These are phyloP conservation scores for Rhingia campestris DNA, from an alignment of 2,888 invertebrate genomes.

Conservation along the genomic window DNA sequence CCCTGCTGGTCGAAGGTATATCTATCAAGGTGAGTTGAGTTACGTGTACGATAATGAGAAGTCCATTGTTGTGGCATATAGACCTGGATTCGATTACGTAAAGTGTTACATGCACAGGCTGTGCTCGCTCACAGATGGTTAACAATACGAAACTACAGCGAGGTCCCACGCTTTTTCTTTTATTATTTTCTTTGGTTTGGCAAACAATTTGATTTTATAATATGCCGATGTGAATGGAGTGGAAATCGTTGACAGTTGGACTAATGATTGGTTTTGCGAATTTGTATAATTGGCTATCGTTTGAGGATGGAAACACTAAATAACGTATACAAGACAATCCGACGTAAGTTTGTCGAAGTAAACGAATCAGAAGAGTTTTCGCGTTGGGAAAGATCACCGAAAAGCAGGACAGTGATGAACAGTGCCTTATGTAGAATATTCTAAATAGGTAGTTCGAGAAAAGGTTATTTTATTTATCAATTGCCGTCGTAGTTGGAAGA, in stretches of 20 bases:
- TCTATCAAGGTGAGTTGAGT: constrained; percentile 84
- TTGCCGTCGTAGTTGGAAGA: no score
- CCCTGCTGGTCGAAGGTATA: constrained; percentile 86
- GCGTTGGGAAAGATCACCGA: no score
- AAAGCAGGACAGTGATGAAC: no score
- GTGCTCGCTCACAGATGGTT: neutral
- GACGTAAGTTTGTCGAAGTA: no score
- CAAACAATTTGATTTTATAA: neutral
- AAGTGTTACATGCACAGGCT: constrained; percentile 32
- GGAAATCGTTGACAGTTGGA: constrained; percentile 1
- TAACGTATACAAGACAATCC: no score
- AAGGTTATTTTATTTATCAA: no score
- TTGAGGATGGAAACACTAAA: no score
- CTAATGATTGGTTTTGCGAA: neutral
- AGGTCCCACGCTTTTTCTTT: constrained; percentile 11
- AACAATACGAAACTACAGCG: neutral
- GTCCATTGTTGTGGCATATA: constrained; percentile 9
- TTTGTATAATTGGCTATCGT: neutral
- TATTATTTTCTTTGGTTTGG: neutral
- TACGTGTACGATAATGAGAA: neutral
- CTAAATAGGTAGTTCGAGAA: no score
- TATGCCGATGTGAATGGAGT: neutral
- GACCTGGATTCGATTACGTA: constrained; percentile 26
- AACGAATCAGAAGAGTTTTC: no score
- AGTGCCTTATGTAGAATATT: no score